phyloP scores from a whole-genome alignment of 2,888 invertebrate genomes.

The Drosophila antonietae region DNA sequence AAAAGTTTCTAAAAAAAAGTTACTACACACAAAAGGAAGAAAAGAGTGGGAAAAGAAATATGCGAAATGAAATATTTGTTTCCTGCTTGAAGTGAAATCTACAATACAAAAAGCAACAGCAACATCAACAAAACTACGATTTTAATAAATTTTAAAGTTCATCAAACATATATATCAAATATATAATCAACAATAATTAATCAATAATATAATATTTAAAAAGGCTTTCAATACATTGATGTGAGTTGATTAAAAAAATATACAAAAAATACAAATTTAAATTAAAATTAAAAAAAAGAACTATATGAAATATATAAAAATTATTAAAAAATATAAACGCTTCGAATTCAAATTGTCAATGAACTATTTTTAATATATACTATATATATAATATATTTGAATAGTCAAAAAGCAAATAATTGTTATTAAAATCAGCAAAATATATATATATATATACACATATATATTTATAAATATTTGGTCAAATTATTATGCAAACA shows the following conservation, averaged over 20 bases:
- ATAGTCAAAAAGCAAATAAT: slow-evolving; percentile 18
- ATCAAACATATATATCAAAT: slow-evolving; percentile 27
- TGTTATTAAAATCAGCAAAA: slow-evolving; percentile 38
- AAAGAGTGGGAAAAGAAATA: neutral
- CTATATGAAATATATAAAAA: slow-evolving; percentile 28
- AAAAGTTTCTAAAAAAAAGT: slow-evolving; percentile 2
- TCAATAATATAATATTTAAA: slow-evolving; percentile 25
- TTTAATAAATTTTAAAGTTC: slow-evolving; percentile 52
- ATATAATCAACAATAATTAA: slow-evolving; percentile 30
- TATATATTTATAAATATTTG: slow-evolving; percentile 32
- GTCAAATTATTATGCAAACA: slow-evolving; percentile 36
- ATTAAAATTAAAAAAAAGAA: neutral
- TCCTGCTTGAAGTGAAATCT: slow-evolving; percentile 63
- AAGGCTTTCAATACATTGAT: slow-evolving; percentile 68
- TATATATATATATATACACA: slow-evolving; percentile 15
- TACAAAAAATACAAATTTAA: slow-evolving; percentile 42
- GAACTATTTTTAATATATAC: slow-evolving; percentile 52
- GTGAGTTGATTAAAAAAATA: slow-evolving; percentile 55
- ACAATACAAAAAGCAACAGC: slow-evolving; percentile 45
- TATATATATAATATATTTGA: slow-evolving; percentile 15
- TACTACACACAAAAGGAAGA: neutral
- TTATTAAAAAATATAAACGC: slow-evolving; percentile 26
- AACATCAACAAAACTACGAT: slow-evolving; percentile 53
- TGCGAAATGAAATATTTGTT: slow-evolving; percentile 41
- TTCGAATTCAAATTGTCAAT: slow-evolving; percentile 51